These are phyloP conservation scores for Nothocercus julius DNA, from an alignment of 2,113 vertebrate genomes.

Conservation along the genomic window DNA sequence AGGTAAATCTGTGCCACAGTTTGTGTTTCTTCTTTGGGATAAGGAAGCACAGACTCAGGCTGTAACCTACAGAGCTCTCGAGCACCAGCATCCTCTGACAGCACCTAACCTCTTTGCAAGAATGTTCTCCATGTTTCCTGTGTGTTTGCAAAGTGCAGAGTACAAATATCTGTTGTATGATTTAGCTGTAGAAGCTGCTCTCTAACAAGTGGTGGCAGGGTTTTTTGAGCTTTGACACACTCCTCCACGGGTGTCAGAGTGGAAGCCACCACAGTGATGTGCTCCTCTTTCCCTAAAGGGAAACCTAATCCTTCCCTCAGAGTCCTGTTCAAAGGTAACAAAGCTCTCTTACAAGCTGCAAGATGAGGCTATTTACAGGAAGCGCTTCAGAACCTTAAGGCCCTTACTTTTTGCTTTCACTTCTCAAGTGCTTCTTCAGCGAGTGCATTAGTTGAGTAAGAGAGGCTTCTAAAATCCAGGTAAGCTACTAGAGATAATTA, in stretches of 20 bases:
- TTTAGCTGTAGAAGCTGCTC: neutral
- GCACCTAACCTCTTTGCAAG: neutral
- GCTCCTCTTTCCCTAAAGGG: neutral
- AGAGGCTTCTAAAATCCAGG: neutral
- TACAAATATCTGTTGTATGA: neutral
- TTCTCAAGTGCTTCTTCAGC: neutral
- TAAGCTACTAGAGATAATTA: neutral
- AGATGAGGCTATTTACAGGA: neutral
- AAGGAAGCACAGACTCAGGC: neutral
- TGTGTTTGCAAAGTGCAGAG: neutral
- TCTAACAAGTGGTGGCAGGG: neutral
- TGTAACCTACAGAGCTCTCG: neutral
- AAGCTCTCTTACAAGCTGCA: neutral
- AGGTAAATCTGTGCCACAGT: neutral
- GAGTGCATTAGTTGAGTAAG: neutral
- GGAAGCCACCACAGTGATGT: rapidly evolving
- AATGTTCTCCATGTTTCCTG: neutral
- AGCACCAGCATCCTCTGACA: neutral
- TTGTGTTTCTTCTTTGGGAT: neutral
- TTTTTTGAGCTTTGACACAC: neutral
- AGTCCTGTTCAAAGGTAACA: neutral
- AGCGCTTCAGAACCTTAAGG: neutral
- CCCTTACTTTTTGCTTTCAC: neutral
- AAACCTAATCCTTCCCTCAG: neutral
- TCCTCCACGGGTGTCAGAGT: neutral